Percentiles rank a stretch among this genome's conserved stretches.
phyloP scores from a whole-genome alignment of 2,797 vertebrate species.

The Lacerta agilis region DNA sequence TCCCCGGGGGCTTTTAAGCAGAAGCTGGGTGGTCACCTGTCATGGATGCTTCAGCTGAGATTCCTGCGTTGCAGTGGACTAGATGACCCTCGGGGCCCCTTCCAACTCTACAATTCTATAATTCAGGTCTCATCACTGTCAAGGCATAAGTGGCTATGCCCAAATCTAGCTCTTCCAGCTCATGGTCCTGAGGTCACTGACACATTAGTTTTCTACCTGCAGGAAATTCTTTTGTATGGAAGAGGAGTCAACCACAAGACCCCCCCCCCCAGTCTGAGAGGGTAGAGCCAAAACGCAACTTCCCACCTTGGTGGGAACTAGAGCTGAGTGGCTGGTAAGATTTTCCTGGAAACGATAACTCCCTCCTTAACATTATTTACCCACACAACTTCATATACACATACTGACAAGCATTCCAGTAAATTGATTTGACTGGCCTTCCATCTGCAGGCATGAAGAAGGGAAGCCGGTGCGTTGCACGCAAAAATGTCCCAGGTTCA shows the following conservation, averaged over 20 bases:
- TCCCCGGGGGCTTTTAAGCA: too few species aligned
- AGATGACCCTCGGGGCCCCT: too few species aligned
- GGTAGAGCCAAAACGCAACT: background rate
- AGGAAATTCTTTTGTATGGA: background rate
- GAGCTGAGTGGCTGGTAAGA: background rate
- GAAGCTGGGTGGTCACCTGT: too few species aligned
- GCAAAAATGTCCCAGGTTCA: too few species aligned
- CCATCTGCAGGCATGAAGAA: background rate
- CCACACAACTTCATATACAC: background rate
- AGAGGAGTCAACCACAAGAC: background rate
- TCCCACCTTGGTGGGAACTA: background rate
- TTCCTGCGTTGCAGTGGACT: too few species aligned
- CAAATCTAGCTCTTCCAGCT: background rate
- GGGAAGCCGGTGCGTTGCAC: too few species aligned
- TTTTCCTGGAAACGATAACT: too few species aligned
- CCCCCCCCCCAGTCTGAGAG: background rate
- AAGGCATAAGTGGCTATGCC: background rate
- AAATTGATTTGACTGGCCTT: background rate
- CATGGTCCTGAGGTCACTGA: background rate
- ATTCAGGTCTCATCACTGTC: background rate
- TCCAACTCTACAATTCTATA: too few species aligned
- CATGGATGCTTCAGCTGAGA: too few species aligned
- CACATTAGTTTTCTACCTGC: background rate
- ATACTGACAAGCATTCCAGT: background rate
- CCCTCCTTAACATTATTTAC: background rate